Evolutionary conservation across 2,797 vertebrate species (phyloP).

Genomic region (Orientallactaga sibirica): DNA sequence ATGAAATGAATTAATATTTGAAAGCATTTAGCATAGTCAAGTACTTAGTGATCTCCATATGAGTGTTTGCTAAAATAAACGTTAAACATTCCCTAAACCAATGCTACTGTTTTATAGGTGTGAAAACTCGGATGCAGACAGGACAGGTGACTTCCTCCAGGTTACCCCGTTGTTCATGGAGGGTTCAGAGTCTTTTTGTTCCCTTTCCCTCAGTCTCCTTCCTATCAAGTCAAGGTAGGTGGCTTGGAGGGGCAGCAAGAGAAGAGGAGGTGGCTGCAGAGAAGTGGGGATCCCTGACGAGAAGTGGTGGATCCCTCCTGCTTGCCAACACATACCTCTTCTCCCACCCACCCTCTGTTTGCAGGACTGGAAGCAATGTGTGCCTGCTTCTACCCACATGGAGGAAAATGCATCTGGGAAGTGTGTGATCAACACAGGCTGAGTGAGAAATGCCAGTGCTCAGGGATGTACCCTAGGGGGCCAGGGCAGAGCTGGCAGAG

Average conservation of each 20-base stretch:
- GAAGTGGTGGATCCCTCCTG: background rate
- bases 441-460: background rate
- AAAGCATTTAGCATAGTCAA: background rate
- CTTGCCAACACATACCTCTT: background rate
- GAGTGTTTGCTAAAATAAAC: background rate
- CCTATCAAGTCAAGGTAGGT: background rate
- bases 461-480: background rate
- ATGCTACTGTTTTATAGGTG: constrained; percentile 1
- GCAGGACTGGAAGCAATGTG: background rate
- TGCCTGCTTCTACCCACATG: background rate
- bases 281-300: background rate
- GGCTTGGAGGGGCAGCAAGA: background rate
- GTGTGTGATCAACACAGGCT: constrained; percentile 34
- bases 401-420: constrained; percentile 55
- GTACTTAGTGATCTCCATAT: background rate
- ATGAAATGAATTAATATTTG: constrained; percentile 6
- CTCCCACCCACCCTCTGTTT: constrained; percentile 37
- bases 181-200: no score
- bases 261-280: background rate
- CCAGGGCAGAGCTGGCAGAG: background rate
- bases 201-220: background rate
- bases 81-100: background rate
- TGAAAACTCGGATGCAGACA: background rate
- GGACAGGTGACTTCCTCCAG: background rate
- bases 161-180: background rate